Conservation (phyloP, 1,140 invertebrate genomes). For the Chrysoperla carnea region DNA sequence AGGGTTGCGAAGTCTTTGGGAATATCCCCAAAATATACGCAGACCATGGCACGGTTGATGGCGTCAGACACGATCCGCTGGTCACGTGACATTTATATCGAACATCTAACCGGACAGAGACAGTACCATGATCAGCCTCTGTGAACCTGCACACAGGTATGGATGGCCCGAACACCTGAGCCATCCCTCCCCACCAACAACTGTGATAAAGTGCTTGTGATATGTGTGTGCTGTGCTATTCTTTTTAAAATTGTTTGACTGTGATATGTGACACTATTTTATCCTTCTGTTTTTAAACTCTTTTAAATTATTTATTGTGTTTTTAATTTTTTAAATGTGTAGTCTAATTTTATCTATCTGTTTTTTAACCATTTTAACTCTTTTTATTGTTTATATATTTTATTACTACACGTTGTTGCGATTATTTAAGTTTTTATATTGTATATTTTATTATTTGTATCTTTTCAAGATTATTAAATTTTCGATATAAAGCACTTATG, state of each 20-base stretch:
- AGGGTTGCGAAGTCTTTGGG: conserved; percentile 2
- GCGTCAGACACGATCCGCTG: conserved; percentile 10
- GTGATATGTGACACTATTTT: too few species aligned
- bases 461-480: too few species aligned
- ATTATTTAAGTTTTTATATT: too few species aligned
- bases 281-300: too few species aligned
- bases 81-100: conserved; percentile 13
- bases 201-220: not conserved
- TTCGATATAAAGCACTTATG: too few species aligned
- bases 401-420: too few species aligned
- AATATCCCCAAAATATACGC: conserved; percentile 1
- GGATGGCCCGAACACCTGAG: not conserved
- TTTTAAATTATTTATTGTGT: too few species aligned
- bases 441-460: too few species aligned
- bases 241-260: not conserved
- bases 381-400: too few species aligned
- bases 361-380: too few species aligned
- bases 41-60: conserved; percentile 10
- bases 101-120: not conserved
- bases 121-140: not conserved
- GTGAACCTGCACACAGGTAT: not conserved
- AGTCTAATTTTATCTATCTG: too few species aligned
- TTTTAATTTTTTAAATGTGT: too few species aligned
- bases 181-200: not conserved
- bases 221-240: not conserved